Percentiles rank a stretch among this genome's conserved stretches.
phyloP scores from a whole-genome alignment of 2,797 vertebrate species.

The Bradypus variegatus region DNA sequence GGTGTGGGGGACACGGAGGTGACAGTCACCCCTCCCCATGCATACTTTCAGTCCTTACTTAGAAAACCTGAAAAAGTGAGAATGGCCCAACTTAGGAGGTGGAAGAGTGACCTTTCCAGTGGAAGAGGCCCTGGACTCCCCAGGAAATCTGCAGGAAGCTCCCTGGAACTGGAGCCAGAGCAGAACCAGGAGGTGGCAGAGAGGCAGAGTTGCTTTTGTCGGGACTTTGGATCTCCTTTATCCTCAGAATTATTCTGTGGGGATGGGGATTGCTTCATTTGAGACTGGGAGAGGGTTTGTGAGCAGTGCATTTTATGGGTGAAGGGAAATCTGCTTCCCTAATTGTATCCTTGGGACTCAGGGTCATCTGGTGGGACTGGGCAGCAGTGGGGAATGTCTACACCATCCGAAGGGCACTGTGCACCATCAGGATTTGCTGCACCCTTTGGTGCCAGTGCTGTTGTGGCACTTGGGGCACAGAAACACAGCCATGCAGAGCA shows the following conservation, averaged over 20 bases:
- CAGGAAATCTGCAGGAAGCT: not conserved
- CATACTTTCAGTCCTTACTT: not conserved
- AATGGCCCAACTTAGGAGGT: not conserved
- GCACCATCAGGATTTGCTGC: accelerated
- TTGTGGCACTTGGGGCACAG: not conserved
- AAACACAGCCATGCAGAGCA: too few species aligned
- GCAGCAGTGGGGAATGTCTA: too few species aligned
- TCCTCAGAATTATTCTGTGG: not conserved
- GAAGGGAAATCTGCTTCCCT: not conserved
- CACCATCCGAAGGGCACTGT: not conserved
- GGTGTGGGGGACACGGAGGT: not conserved
- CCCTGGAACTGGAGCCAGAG: too few species aligned
- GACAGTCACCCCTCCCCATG: accelerated
- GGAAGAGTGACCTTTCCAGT: too few species aligned
- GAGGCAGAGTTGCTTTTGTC: accelerated
- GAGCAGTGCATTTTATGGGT: accelerated
- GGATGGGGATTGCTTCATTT: accelerated
- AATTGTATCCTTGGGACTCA: accelerated
- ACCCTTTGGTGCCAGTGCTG: not conserved
- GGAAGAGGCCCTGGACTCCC: too few species aligned
- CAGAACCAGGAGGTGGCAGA: not conserved
- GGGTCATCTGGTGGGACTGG: too few species aligned
- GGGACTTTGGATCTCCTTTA: not conserved
- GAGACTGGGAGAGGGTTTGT: not conserved
- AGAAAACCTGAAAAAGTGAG: not conserved